Evolutionary conservation across 2,888 invertebrate species (phyloP).

Genomic region (Cybosia mesomella): DNA sequence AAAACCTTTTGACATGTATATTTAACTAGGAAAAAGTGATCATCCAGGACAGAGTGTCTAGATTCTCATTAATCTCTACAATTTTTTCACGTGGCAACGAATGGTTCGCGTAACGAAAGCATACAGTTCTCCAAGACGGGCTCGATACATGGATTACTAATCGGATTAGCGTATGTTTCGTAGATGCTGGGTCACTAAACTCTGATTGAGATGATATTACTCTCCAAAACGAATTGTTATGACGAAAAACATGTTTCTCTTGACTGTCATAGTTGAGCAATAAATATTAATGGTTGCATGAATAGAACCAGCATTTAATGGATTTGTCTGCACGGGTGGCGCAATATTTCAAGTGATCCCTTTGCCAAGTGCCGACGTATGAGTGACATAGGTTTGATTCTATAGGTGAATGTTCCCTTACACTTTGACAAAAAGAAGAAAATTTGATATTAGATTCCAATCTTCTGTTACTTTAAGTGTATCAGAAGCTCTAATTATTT

Average conservation of each 20-base stretch:
- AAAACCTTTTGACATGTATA: constrained; percentile 16
- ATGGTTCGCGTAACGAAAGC: constrained; percentile 53
- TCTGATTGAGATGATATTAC: constrained; percentile 50
- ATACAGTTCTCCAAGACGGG: constrained; percentile 50
- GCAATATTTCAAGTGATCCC: neutral
- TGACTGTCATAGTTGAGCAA: constrained; percentile 31
- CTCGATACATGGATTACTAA: constrained; percentile 62
- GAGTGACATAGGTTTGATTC: neutral
- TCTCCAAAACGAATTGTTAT: constrained; percentile 43
- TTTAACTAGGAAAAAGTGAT: too few relatives aligned
- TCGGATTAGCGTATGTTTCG: constrained; percentile 60
- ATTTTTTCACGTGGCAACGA: constrained; percentile 27
- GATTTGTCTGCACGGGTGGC: neutral
- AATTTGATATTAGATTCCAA: neutral
- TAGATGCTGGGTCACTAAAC: constrained; percentile 61
- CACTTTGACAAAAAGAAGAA: neutral
- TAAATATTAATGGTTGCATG: constrained; percentile 13
- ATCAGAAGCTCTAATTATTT: too few relatives aligned
- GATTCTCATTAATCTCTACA: constrained; percentile 20
- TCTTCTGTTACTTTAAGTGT: neutral
- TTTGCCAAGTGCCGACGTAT: neutral
- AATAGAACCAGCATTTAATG: neutral
- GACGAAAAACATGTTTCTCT: constrained; percentile 31
- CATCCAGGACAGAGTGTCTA: too few relatives aligned
- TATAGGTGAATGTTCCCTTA: neutral